Evolutionary conservation across 2,797 vertebrate genomes (phyloP), one percentile per base, ranked within the genome.

Genomic region (Ibycter americanus): DNA sequence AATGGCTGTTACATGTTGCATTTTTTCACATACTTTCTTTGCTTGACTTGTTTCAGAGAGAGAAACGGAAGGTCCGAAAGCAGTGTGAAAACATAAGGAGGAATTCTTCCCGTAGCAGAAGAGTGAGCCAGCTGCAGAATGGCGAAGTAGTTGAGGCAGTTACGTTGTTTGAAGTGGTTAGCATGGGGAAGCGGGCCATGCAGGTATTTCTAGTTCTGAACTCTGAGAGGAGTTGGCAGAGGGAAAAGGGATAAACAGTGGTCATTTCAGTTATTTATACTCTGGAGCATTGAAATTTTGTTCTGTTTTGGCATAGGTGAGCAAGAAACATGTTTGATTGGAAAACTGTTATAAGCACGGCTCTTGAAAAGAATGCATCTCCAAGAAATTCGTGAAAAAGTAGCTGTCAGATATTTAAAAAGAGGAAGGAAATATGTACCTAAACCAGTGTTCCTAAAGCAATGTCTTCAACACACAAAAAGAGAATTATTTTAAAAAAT

Each of bases 81-180:
- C 97, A 97, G 89, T 98, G 98, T 3, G 99, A 99, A 96, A 99
- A 99, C 87, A 96, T 97, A 92, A 91, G 97, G 85, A 98, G 97
- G 93, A 97, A 74, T 67, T 97, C 98, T 25, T 55, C 97, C 0
- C 93, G 88, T 12, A 93, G 96, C 49, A 97, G 97, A 66, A 94
- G 97, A 92, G 96, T 94, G 74, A 98, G 97, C 47, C 96, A 74
- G 58, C 96, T 97, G 77, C 98, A 97, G 94, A 98, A 95, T 97
- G 98, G 97, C 15, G 98, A 97, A 97, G 10, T 90, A 80, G 97
- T 98, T 79, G 98, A 99, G 96, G 98, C 99, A 1, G 99, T 99
- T 96, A 99, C 99, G 0, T 96, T 99, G 95, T 99, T 99, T 96
- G 99, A 99, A 95, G 99, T 99, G 96, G 91, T 99, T 97, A 98